A percentile compares a stretch with the other conserved stretches of the same genome.
phyloP scores from a whole-genome alignment of 2,113 vertebrate genomes.

The Lepus timidus region DNA sequence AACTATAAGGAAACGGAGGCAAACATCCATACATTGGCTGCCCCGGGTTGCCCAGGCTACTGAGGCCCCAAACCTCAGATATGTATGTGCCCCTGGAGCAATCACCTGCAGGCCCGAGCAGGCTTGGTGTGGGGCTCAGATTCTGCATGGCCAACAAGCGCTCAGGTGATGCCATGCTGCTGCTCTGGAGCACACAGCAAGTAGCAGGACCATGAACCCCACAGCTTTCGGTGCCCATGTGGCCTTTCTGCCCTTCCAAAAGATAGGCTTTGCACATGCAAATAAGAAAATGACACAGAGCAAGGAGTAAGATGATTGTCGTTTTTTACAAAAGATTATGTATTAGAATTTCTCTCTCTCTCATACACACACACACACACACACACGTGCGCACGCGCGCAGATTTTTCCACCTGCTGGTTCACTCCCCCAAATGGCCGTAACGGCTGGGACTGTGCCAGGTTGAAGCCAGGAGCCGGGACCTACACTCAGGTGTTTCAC shows the following conservation, averaged over 20 bases:
- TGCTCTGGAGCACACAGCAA: fast-evolving
- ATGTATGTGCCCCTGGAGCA: fast-evolving
- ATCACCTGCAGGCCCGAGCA: background rate
- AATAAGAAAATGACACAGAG: background rate
- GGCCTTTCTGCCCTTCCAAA: background rate
- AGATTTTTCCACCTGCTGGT: too few relatives aligned
- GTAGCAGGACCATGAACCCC: background rate
- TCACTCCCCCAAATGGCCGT: too few relatives aligned
- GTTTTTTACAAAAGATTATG: too few relatives aligned
- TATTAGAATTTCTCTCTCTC: too few relatives aligned
- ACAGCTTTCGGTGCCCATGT: background rate
- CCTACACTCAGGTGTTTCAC: too few relatives aligned
- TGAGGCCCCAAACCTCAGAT: background rate
- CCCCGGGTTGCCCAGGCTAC: background rate
- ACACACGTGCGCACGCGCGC: too few relatives aligned
- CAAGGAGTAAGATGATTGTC: background rate
- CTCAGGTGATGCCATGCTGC: background rate
- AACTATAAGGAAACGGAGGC: background rate
- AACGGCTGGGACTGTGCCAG: too few relatives aligned
- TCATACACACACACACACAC: too few relatives aligned
- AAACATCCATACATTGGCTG: fast-evolving
- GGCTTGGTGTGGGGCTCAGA: background rate
- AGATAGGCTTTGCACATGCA: background rate
- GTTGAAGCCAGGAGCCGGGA: too few relatives aligned
- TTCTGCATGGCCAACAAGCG: background rate